Base-by-base conservation (phyloP, 2,113 vertebrate species). In the Ivindomyrus marchei region DNA sequence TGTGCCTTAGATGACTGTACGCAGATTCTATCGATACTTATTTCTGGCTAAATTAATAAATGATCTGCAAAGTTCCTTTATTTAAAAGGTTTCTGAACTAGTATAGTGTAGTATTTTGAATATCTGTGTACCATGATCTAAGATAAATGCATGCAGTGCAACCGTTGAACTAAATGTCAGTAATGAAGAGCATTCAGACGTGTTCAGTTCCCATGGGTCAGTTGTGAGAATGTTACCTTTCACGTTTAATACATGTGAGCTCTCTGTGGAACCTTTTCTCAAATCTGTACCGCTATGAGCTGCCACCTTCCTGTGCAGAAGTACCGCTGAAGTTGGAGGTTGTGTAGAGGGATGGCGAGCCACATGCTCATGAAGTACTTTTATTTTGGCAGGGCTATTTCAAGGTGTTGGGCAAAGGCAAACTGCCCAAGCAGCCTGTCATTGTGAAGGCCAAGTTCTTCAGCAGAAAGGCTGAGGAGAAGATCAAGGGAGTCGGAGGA, bases 401-500 rank as follows among this genome's bases (percentile, higher is more conserved):
- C 95, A 98, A 98, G 95, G 96, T 98, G 87, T 92, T 98, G 92
- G 98, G 97, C 45, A 98, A 98, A 93, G 97, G 97, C 89, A 98
- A 97, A 39, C 96, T 98, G 88, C 97, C 97, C 88, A 97, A 97
- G 91, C 97, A 97, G 94, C 97, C 97, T 0, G 96, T 98, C 89
- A 98, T 98, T 31, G 97, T 98, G 90, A 98, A 98, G 92, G 97
- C 97, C 87, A 98, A 98, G 91, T 98, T 98, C 94, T 97, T 97
- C 95, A 97, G 97, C 91, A 95, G 97, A 90, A 91, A 94, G 92
- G 97, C 97, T 0, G 97, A 97, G 91, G 97, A 98, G 94, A 98
- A 97, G 94, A 97, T 96, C 90, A 97, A 97, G 93, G 95, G 95
- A 56, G 97, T 95, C 31, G 96, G 97, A 53, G 97, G 97, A 83